Percentiles rank a stretch among this genome's conserved stretches.
Evolutionary conservation across 1,140 invertebrate species (phyloP).

Genomic region (Fragariocoptes setiger): DNA sequence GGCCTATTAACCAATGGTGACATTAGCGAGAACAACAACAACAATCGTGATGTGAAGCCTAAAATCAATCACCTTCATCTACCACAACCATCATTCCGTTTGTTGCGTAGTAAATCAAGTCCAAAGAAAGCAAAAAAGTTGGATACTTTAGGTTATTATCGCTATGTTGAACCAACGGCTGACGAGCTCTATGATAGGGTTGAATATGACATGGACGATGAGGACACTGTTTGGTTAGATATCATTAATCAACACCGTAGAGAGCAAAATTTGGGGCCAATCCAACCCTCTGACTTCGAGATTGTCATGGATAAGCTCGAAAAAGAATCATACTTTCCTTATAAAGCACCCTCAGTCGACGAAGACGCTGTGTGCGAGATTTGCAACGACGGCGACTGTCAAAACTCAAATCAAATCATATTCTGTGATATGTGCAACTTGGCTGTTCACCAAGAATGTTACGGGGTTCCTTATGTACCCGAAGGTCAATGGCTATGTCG

Average conservation of each 20-base stretch:
- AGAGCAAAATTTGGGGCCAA: constrained; percentile 27
- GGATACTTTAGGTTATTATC: neutral
- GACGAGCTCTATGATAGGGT: constrained; percentile 76
- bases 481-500: constrained; percentile 95
- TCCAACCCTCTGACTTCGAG: constrained; percentile 62
- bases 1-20: neutral
- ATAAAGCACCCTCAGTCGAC: constrained; percentile 39
- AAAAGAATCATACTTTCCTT: constrained; percentile 84
- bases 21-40: neutral
- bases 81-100: constrained; percentile 47
- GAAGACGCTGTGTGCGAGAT: constrained; percentile 96
- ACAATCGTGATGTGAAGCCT: constrained; percentile 4
- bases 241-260: constrained; percentile 49
- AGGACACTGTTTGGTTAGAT: constrained; percentile 66
- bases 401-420: constrained; percentile 74
- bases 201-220: constrained; percentile 92
- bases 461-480: constrained; percentile 93
- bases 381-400: constrained; percentile 58
- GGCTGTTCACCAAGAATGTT: constrained; percentile 94
- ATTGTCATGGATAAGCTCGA: constrained; percentile 80
- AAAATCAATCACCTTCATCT: constrained; percentile 16
- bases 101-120: constrained; percentile 18
- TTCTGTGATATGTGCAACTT: constrained; percentile 99
- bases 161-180: neutral
- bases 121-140: neutral